phyloP scores from a whole-genome alignment of 2,888 invertebrate genomes.

The Agriotes lineatus region DNA sequence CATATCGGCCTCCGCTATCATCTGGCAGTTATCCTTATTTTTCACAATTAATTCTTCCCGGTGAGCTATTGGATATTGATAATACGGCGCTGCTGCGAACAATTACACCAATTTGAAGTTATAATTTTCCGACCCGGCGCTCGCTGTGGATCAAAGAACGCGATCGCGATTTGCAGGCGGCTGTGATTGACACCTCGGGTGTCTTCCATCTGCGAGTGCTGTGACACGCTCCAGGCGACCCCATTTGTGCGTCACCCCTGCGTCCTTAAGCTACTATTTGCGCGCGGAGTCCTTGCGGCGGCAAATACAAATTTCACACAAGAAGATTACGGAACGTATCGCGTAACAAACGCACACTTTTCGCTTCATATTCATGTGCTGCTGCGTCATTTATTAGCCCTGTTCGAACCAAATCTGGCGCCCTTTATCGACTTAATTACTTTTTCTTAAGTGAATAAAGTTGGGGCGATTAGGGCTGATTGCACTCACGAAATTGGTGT shows the following conservation, averaged over 20 bases:
- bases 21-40: too few species aligned
- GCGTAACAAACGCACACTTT: background rate
- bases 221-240: slow-evolving; percentile 10
- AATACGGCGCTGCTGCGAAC: too few species aligned
- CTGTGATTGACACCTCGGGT: too few species aligned
- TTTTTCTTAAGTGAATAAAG: slow-evolving; percentile 19
- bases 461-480: slow-evolving; percentile 8
- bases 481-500: background rate
- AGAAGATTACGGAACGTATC: background rate
- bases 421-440: slow-evolving; percentile 7
- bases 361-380: too few species aligned
- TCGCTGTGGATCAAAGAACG: too few species aligned
- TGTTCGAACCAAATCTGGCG: background rate
- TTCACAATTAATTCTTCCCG: too few species aligned
- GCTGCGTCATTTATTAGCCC: background rate
- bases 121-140: too few species aligned
- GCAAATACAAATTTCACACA: slow-evolving; percentile 27
- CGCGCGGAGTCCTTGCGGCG: background rate
- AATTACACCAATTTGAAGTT: too few species aligned
- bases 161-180: too few species aligned
- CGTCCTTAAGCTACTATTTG: slow-evolving; percentile 17
- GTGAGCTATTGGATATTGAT: too few species aligned
- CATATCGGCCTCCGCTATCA: too few species aligned
- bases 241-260: slow-evolving; percentile 20
- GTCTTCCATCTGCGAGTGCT: slow-evolving; percentile 17